phyloP scores from a whole-genome alignment of 2,797 vertebrate species.

The Falco berigora region DNA sequence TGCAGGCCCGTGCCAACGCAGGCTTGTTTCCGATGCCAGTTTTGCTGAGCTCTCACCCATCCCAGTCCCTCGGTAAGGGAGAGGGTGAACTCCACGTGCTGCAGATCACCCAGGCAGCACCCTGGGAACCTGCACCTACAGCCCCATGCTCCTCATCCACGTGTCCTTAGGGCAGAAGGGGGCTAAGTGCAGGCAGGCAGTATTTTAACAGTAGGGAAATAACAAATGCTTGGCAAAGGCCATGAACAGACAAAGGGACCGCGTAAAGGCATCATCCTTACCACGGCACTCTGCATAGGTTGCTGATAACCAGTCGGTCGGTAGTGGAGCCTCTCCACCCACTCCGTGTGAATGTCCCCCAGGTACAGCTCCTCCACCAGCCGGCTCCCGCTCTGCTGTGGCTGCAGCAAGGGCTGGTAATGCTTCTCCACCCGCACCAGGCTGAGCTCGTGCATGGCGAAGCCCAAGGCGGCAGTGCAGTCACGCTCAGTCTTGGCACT shows the following conservation, averaged over 20 bases:
- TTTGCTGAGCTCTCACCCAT: not conserved
- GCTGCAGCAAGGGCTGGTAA: conserved; percentile 57
- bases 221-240: not conserved
- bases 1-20: not conserved
- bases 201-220: rapidly evolving
- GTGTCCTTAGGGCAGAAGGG: rapidly evolving
- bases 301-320: conserved; percentile 86
- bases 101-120: not conserved
- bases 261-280: conserved; percentile 41
- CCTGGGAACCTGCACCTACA: rapidly evolving
- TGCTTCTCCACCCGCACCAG: conserved; percentile 80
- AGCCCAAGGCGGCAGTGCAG: conserved; percentile 79
- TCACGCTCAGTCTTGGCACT: conserved; percentile 73
- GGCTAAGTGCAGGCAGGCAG: rapidly evolving
- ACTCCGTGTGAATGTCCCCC: conserved; percentile 86
- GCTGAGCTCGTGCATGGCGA: conserved; percentile 87
- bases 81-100: not conserved
- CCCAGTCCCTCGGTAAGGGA: not conserved
- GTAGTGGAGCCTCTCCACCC: conserved; percentile 80
- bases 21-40: not conserved
- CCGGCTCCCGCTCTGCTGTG: conserved; percentile 37
- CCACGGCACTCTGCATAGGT: conserved; percentile 86
- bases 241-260: rapidly evolving
- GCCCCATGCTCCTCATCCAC: rapidly evolving
- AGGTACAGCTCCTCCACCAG: conserved; percentile 85